These are phyloP conservation scores for Suricata suricatta DNA, from an alignment of 2,113 vertebrate species.

Conservation along the genomic window DNA sequence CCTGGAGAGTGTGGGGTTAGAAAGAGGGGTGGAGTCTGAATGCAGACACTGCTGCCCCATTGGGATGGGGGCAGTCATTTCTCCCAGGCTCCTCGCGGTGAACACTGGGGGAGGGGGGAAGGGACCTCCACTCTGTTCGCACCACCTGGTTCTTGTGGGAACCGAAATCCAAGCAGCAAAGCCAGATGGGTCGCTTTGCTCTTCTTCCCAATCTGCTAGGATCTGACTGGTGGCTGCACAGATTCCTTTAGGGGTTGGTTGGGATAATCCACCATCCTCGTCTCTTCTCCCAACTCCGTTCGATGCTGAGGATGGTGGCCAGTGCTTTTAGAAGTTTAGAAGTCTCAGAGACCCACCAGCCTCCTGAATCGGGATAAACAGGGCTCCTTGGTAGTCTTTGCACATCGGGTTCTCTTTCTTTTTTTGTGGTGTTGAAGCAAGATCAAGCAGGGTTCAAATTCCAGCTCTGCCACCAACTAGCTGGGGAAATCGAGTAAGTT, in stretches of 20 bases:
- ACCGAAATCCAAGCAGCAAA: background rate
- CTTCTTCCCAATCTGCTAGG: background rate
- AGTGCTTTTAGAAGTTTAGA: background rate
- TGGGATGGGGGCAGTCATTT: no score
- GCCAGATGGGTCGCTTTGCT: background rate
- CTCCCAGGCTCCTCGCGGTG: background rate
- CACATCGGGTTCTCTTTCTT: background rate
- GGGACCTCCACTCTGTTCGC: no score
- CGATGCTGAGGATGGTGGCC: background rate
- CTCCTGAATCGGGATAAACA: background rate
- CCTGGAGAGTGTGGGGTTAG: background rate
- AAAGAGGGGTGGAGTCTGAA: background rate
- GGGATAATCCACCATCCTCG: background rate
- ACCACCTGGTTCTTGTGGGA: background rate
- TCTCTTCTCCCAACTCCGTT: background rate
- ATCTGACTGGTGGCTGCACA: no score
- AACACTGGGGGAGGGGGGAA: background rate
- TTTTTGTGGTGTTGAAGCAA: background rate
- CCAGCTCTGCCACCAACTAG: background rate
- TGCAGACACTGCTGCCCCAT: no score
- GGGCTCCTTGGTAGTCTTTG: background rate
- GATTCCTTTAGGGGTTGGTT: background rate
- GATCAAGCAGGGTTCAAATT: background rate
- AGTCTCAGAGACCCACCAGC: background rate
- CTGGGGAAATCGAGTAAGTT: background rate